These are phyloP conservation scores for Toxotes jaculatrix DNA, from an alignment of 2,113 vertebrate genomes.

Conservation along the genomic window DNA sequence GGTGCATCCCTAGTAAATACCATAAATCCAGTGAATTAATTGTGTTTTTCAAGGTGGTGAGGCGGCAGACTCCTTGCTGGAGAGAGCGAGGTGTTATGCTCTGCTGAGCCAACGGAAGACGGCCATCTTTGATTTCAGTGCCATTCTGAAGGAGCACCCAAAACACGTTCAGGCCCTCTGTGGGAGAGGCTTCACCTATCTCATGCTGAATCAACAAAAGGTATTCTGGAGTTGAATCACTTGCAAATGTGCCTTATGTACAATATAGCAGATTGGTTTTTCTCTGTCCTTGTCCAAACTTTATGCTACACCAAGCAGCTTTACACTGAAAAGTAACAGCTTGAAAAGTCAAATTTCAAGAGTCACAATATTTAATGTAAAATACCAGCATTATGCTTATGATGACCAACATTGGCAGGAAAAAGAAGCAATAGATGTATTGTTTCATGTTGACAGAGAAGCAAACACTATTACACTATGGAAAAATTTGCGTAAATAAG, in stretches of 20 bases:
- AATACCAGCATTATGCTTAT: background rate
- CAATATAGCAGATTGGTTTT: background rate
- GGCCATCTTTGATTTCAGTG: conserved; percentile 92
- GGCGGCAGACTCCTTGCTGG: conserved; percentile 88
- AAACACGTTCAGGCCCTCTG: conserved; percentile 88
- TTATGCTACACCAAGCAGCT: background rate
- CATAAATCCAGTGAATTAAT: background rate
- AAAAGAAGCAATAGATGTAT: background rate
- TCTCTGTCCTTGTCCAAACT: background rate
- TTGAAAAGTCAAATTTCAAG: background rate
- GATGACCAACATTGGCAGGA: background rate
- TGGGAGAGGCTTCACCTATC: conserved; percentile 89
- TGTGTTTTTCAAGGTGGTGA: conserved; percentile 81
- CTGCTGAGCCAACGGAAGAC: conserved; percentile 92
- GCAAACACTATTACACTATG: too few relatives aligned
- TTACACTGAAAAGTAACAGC: background rate
- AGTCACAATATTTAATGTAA: background rate
- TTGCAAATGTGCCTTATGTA: background rate
- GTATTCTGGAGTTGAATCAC: conserved; percentile 74
- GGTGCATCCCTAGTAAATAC: background rate
- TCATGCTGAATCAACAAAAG: conserved; percentile 90
- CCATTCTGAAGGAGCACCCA: conserved; percentile 86
- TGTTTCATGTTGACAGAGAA: background rate
- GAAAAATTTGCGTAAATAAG: background rate
- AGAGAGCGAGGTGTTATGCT: conserved; percentile 90